A percentile compares a stretch with the other conserved stretches of the same genome.
Conservation (phyloP, 1,140 invertebrate species). For the Ceratosolen fusciceps region DNA sequence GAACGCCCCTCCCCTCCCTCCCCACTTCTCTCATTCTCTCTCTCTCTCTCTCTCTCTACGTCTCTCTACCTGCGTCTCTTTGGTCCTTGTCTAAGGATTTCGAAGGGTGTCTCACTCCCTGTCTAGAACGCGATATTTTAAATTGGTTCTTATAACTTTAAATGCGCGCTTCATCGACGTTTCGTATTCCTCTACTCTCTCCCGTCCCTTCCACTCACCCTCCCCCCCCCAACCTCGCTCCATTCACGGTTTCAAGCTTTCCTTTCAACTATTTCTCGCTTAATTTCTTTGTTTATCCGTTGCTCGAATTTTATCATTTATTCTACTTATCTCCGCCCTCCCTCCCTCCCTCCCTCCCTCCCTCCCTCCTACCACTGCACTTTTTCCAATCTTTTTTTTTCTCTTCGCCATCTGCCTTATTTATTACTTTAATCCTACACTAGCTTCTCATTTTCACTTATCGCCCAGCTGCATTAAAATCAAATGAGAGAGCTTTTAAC, state of each 20-base stretch:
- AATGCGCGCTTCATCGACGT: conserved; percentile 52
- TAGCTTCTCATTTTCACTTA: neutral
- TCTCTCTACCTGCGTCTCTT: no score
- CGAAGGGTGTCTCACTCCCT: conserved; percentile 18
- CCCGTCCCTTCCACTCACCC: neutral
- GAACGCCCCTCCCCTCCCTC: no score
- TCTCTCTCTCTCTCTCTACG: no score
- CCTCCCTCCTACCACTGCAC: no score
- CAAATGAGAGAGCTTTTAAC: conserved; percentile 61
- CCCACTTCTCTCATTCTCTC: no score
- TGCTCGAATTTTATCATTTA: conserved; percentile 41
- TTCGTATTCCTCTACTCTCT: neutral
- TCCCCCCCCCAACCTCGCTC: neutral
- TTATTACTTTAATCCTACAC: conserved; percentile 34
- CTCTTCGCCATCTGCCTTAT: conserved; percentile 17
- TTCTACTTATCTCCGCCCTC: conserved; percentile 1
- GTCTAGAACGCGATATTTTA: conserved; percentile 59
- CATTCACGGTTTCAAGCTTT: conserved; percentile 27
- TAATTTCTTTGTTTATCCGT: conserved; percentile 50
- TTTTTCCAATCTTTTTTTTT: no score
- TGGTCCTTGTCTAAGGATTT: neutral
- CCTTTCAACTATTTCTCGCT: conserved; percentile 37
- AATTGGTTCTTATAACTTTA: conserved; percentile 70
- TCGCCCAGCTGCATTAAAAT: conserved; percentile 47
- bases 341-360: conserved; percentile 11